A percentile compares a stretch with the other conserved stretches of the same genome.
These are phyloP conservation scores for Drosophila mayri DNA, from an alignment of 1,140 invertebrate genomes.

Conservation along the genomic window DNA sequence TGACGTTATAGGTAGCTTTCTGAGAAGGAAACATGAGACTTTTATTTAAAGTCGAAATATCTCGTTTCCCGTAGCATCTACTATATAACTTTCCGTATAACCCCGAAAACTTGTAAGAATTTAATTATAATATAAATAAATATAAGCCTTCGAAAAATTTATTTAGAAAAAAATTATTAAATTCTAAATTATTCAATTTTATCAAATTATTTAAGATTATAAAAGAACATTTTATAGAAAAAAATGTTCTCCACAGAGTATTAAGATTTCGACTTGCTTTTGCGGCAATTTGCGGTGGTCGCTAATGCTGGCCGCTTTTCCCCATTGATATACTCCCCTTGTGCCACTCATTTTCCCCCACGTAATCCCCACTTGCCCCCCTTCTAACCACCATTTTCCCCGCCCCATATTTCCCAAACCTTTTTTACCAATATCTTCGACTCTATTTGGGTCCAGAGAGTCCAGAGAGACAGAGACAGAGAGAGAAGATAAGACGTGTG, in stretches of 20 bases:
- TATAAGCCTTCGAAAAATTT: no score
- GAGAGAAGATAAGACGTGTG: slow-evolving; percentile 33
- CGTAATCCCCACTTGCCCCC: not conserved
- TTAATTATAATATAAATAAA: no score
- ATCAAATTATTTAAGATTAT: not conserved
- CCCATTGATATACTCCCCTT: slow-evolving; percentile 6
- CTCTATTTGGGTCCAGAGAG: slow-evolving; percentile 41
- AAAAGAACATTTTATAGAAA: not conserved
- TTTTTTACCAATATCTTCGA: slow-evolving; percentile 28
- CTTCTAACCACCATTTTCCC: no score
- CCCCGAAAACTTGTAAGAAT: no score
- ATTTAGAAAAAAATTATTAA: no score
- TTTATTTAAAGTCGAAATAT: not conserved
- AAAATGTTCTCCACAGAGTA: not conserved
- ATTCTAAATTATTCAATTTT: no score
- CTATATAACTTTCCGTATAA: not conserved
- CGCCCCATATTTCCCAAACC: slow-evolving; percentile 1
- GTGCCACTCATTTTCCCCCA: not conserved
- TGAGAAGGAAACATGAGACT: no score
- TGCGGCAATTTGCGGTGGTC: slow-evolving; percentile 2
- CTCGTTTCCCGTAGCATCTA: no score
- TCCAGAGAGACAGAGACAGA: slow-evolving; percentile 21
- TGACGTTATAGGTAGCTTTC: no score
- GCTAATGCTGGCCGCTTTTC: slow-evolving; percentile 21
- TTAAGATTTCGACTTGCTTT: not conserved